These are phyloP conservation scores for Craniophora ligustri DNA, from an alignment of 2,888 invertebrate genomes.

Conservation along the genomic window DNA sequence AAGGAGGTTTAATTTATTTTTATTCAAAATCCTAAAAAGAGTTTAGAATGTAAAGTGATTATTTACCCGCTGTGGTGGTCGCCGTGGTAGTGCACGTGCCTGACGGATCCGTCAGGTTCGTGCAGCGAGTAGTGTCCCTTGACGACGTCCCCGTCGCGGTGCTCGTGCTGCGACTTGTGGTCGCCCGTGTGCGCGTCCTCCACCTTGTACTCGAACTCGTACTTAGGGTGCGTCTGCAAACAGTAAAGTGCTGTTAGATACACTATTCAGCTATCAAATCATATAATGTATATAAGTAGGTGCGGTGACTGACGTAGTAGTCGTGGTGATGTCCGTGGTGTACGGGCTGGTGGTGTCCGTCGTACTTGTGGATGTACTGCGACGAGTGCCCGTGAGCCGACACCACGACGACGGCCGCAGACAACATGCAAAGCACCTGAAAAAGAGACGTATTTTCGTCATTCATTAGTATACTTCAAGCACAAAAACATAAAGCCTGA, in stretches of 20 bases:
- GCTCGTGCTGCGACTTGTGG: slow-evolving; percentile 82
- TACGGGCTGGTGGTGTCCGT: slow-evolving; percentile 67
- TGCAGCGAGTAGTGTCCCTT: slow-evolving; percentile 69
- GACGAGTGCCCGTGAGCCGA: slow-evolving; percentile 46
- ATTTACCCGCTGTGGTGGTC: slow-evolving; percentile 79
- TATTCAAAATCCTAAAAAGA: too few species aligned
- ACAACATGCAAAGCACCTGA: slow-evolving; percentile 35
- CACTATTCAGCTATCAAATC: too few species aligned
- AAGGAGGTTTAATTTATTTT: not conserved
- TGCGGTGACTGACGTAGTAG: slow-evolving; percentile 16
- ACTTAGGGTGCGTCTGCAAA: slow-evolving; percentile 56
- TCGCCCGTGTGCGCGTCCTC: slow-evolving; percentile 85
- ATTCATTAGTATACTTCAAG: too few species aligned
- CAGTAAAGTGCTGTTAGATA: too few species aligned
- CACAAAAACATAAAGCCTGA: too few species aligned
- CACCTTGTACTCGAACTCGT: slow-evolving; percentile 60
- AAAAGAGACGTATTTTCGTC: not conserved
- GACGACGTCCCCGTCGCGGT: slow-evolving; percentile 81
- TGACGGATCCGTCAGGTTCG: slow-evolving; percentile 82
- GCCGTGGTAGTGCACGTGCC: slow-evolving; percentile 83
- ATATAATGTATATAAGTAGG: slow-evolving; percentile 1
- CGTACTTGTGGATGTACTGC: slow-evolving; percentile 63
- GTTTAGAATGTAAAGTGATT: not conserved
- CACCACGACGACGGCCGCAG: slow-evolving; percentile 17
- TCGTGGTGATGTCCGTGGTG: slow-evolving; percentile 61